Conservation (phyloP, 2,888 invertebrate genomes). For the Dolichomitus sp. region DNA sequence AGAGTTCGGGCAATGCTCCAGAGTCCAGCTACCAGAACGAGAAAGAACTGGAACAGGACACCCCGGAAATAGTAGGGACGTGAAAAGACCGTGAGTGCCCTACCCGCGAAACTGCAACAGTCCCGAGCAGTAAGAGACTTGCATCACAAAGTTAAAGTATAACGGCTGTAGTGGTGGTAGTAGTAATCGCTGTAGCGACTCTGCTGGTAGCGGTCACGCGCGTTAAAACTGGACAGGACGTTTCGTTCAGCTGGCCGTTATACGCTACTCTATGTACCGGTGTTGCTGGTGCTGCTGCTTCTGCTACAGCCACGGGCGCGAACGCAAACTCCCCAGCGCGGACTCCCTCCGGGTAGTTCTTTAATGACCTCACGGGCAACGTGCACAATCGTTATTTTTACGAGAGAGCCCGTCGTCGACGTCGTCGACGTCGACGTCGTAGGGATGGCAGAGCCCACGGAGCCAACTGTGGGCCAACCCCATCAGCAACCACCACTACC, state of each 20-base stretch:
- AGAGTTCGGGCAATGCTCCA: slow-evolving; percentile 1
- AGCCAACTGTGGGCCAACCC: neutral
- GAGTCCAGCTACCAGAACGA: neutral
- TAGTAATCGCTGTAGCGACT: slow-evolving; percentile 21
- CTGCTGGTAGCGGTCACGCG: slow-evolving; percentile 64
- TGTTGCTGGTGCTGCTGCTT: neutral
- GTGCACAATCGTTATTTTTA: slow-evolving; percentile 79
- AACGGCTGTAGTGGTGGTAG: slow-evolving; percentile 1
- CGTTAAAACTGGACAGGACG: slow-evolving; percentile 75
- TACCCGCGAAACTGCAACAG: slow-evolving; percentile 8
- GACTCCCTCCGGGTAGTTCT: slow-evolving; percentile 74
- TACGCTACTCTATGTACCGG: slow-evolving; percentile 10
- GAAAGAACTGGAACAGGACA: neutral
- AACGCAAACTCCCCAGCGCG: slow-evolving; percentile 39
- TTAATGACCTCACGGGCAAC: slow-evolving; percentile 78
- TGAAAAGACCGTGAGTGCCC: neutral
- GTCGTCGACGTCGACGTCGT: slow-evolving; percentile 45
- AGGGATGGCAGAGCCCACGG: slow-evolving; percentile 37
- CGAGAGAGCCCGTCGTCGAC: slow-evolving; percentile 64
- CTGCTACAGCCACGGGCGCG: slow-evolving; percentile 26
- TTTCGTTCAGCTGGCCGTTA: slow-evolving; percentile 63
- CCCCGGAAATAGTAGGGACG: neutral
- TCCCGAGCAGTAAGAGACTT: slow-evolving; percentile 13
- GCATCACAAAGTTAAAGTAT: slow-evolving; percentile 30
- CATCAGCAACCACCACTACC: neutral